These are phyloP conservation scores for Ptychodera flava DNA, from an alignment of 35 echinoderm and acorn worm species.

Conservation along the genomic window DNA sequence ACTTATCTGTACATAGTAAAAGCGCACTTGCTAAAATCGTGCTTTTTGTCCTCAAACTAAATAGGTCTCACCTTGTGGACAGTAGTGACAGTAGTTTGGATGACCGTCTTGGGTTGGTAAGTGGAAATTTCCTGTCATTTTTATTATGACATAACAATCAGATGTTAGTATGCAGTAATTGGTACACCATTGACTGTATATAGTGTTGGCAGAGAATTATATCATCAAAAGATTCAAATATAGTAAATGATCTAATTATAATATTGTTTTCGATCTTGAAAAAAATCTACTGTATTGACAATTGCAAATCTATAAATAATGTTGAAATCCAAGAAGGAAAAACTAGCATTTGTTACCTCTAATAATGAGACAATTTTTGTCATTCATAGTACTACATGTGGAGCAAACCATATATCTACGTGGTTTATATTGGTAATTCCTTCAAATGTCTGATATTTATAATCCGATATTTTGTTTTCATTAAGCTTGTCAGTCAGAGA, in stretches of 20 bases:
- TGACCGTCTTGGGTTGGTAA: neutral
- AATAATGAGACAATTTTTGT: no score
- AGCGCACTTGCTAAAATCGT: neutral
- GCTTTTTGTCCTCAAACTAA: neutral
- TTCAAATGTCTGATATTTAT: neutral
- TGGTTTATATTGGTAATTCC: neutral
- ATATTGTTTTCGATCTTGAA: neutral
- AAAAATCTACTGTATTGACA: neutral
- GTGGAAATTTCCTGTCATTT: neutral
- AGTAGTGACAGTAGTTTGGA: neutral
- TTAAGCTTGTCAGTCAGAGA: neutral
- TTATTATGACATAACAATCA: no score
- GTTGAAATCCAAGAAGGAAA: neutral
- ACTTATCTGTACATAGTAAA: neutral
- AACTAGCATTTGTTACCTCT: neutral
- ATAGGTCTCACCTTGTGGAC: neutral
- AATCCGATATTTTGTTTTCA: neutral
- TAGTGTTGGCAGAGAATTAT: neutral
- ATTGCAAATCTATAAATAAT: neutral
- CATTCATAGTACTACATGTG: no score
- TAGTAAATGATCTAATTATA: neutral
- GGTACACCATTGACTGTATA: neutral
- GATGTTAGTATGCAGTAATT: neutral
- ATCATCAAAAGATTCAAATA: neutral
- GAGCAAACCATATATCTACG: no score